Evolutionary conservation across 1,140 invertebrate species (phyloP), one percentile per base, ranked within the genome.

Genomic region (Thereuonema tuberculata): DNA sequence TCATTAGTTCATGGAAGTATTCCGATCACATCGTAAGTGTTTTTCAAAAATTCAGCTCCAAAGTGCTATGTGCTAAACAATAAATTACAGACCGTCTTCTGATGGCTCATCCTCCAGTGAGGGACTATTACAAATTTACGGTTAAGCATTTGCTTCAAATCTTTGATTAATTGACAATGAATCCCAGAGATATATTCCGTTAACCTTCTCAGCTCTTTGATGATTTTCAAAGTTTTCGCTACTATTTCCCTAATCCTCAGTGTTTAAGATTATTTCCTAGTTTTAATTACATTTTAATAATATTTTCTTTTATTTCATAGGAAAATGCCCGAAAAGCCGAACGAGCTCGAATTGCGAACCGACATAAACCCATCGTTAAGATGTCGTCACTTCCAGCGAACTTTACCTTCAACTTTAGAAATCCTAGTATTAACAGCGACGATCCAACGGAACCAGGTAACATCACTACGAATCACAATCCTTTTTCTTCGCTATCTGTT

Each of bases 301-400:
- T 9, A 31, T n/a, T 1, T 61, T 49, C 28, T 31, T 28, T 47
- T 58, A 2, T 43, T 46, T 31, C 28, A 50, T 23, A 3, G 21
- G 46, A 63, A 47, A 57, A 61, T 37, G 66, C 59, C 17, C 59
- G 58, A 27, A 58, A 56, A 48, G 62, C 52, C 2, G 60, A 58
- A n/a, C 58, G 48, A 54, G 60, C 55, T 9, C 64, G 60, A 37
- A 60, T 63, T 9, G 59, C 66, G 21, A 65, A 67, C 54, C 65
- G 67, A 54, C 70, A 71, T 28, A 68, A 76, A 58, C 78, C 77
- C 17, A 63, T 82, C 2, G 72, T 74, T 55, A 81, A 81, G 69
- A 78, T 81, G 60, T 72, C 77, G 25, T 82, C 80, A 20, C 69
- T 82, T 49, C 80, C 80, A 17, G 76, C 77, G 43, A 80, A 81